These are phyloP conservation scores for Motacilla tschutschensis DNA, from an alignment of 2,113 vertebrate species.

Conservation along the genomic window DNA sequence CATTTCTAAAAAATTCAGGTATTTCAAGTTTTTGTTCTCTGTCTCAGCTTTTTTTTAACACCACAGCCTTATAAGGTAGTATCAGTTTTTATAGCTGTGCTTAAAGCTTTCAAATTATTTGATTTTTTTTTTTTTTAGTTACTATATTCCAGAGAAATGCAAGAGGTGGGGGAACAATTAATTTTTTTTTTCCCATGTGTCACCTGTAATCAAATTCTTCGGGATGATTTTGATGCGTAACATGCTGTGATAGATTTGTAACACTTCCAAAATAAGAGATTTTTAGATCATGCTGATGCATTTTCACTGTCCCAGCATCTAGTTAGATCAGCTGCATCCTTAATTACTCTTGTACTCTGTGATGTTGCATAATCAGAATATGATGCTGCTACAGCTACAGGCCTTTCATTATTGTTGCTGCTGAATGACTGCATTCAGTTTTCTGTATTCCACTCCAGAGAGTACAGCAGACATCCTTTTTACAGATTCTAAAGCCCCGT, in stretches of 20 bases:
- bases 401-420: not conserved
- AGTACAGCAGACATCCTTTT: not conserved
- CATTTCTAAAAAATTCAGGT: not conserved
- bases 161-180: rapidly evolving
- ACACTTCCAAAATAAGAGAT: not conserved
- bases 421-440: conserved; percentile 19
- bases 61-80: not conserved
- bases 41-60: not conserved
- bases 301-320: not conserved
- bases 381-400: not conserved
- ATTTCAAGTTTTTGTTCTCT: not conserved
- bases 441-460: not conserved
- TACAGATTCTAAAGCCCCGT: not conserved
- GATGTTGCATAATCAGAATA: conserved; percentile 33
- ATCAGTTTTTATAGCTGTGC: not conserved
- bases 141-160: not conserved
- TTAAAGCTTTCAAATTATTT: not conserved
- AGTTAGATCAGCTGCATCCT: conserved; percentile 21
- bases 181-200: not conserved
- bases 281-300: not conserved
- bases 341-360: conserved; percentile 4
- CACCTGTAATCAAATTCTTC: not conserved
- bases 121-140: not conserved
- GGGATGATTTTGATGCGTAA: not conserved
- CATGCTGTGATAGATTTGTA: not conserved